phyloP scores from a whole-genome alignment of 1,140 invertebrate species.

The Copidosoma floridanum region DNA sequence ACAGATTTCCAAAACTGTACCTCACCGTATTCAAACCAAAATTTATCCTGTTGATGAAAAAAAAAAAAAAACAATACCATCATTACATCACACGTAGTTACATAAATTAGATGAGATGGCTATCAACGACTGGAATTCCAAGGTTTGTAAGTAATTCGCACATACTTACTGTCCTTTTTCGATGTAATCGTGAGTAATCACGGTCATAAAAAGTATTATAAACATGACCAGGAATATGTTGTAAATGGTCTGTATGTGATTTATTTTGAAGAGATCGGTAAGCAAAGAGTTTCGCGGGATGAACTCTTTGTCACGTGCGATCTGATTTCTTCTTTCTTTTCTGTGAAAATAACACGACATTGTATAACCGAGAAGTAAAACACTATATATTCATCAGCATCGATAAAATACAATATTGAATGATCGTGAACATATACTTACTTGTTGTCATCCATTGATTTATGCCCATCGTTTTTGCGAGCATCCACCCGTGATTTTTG shows the following conservation, averaged over 20 bases:
- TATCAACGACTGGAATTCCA: too few species aligned
- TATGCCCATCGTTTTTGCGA: too few species aligned
- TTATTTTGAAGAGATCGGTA: slow-evolving; percentile 75
- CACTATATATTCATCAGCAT: too few species aligned
- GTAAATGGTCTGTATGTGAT: slow-evolving; percentile 79
- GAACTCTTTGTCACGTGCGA: slow-evolving; percentile 74
- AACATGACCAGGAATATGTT: slow-evolving; percentile 82
- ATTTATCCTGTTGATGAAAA: slow-evolving; percentile 56
- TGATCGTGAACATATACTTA: too few species aligned
- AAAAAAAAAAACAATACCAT: slow-evolving; percentile 2
- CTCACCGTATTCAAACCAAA: slow-evolving; percentile 60
- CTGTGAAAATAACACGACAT: too few species aligned
- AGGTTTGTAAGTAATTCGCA: too few species aligned
- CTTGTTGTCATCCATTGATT: too few species aligned
- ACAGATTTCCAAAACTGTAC: slow-evolving; percentile 60
- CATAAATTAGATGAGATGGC: too few species aligned
- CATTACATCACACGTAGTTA: background rate
- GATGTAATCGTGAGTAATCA: slow-evolving; percentile 69
- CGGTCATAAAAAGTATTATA: slow-evolving; percentile 72
- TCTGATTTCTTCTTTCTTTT: too few species aligned
- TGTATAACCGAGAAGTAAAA: too few species aligned
- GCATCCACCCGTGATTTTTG: too few species aligned
- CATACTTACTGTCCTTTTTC: slow-evolving; percentile 71
- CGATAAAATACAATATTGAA: too few species aligned
- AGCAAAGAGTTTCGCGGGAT: slow-evolving; percentile 68